These are phyloP conservation scores for Hyalella azteca DNA, from an alignment of 2,888 invertebrate genomes.

Conservation along the genomic window DNA sequence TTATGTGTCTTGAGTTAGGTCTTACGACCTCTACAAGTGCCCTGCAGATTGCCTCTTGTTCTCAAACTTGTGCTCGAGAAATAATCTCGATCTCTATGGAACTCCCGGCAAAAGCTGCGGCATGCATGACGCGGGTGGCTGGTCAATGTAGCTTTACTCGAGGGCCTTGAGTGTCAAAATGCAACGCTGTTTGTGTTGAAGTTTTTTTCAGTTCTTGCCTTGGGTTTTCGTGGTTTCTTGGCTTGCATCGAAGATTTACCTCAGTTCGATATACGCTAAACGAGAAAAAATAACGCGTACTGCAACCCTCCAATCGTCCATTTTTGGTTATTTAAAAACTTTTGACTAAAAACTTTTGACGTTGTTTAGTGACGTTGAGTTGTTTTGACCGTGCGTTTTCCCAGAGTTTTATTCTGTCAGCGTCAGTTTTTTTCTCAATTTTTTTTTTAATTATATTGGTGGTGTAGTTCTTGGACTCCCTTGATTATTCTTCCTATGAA, in stretches of 20 bases:
- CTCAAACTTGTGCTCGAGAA: conserved; percentile 33
- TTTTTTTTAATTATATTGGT: no score
- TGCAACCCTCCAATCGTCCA: no score
- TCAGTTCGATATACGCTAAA: not conserved
- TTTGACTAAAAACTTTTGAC: no score
- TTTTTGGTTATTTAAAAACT: no score
- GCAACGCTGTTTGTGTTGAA: not conserved
- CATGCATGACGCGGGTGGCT: no score
- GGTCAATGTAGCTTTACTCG: not conserved
- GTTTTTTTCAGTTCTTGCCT: not conserved
- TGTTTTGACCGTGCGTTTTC: no score
- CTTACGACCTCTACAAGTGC: conserved; percentile 33
- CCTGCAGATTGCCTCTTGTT: conserved; percentile 37
- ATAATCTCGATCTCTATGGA: conserved; percentile 33
- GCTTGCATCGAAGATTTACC: not conserved
- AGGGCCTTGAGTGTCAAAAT: not conserved
- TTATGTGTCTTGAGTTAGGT: conserved; percentile 36
- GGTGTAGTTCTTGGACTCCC: no score
- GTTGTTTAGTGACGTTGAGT: no score
- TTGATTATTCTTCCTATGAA: no score
- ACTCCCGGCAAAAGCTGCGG: not conserved
- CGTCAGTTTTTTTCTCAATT: no score
- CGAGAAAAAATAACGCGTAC: no score
- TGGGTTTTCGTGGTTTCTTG: conserved; percentile 1
- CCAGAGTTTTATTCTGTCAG: no score